Evolutionary conservation across 1,140 invertebrate genomes (phyloP).

Genomic region (Cyclargus thomasi): DNA sequence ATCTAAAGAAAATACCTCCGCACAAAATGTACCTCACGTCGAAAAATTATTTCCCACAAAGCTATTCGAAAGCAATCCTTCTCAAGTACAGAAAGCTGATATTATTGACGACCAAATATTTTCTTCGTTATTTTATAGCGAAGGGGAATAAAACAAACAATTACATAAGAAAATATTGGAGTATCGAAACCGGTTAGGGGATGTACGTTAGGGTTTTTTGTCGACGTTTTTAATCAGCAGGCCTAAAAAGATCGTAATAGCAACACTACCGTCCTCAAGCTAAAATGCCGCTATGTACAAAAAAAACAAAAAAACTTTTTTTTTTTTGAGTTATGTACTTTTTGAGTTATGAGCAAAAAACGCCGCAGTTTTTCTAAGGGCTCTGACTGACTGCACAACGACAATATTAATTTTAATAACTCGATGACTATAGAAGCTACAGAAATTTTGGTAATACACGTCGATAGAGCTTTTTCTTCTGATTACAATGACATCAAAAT

Average conservation of each 20-base stretch:
- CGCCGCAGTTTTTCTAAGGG: no score
- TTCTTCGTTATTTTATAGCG: not conserved
- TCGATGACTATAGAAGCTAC: no score
- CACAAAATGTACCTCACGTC: not conserved
- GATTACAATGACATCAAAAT: no score
- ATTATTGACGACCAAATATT: constrained; percentile 17
- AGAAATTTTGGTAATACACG: no score
- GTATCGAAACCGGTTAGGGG: not conserved
- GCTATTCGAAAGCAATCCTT: constrained; percentile 18
- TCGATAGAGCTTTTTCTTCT: no score
- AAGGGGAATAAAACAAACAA: not conserved
- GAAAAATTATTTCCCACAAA: not conserved
- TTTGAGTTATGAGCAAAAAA: no score
- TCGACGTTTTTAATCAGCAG: not conserved
- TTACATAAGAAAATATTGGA: not conserved
- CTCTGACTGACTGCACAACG: no score
- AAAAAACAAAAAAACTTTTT: no score
- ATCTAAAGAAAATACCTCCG: not conserved
- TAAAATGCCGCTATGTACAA: no score
- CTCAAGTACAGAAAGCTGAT: constrained; percentile 15
- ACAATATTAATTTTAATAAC: no score
- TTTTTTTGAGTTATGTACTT: no score
- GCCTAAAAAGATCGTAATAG: not conserved
- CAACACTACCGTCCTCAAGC: no score
- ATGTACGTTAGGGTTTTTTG: not conserved